Conservation (phyloP, 2,797 vertebrate species). For the Crypturellus tataupa region DNA sequence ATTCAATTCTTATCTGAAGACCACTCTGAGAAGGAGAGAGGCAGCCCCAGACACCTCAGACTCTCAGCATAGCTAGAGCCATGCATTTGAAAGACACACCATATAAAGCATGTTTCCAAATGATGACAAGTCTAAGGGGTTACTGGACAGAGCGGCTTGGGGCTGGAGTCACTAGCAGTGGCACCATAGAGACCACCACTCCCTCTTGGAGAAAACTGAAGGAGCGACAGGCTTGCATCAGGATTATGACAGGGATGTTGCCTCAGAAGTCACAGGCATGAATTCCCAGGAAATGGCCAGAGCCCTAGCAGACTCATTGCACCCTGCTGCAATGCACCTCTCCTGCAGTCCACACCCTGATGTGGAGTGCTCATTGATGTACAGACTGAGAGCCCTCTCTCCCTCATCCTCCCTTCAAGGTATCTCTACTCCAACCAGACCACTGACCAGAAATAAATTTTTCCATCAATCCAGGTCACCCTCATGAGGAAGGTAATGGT, state of each 20-base stretch:
- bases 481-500: background rate
- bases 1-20: background rate
- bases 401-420: background rate
- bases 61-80: background rate
- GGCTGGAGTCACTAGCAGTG: background rate
- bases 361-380: background rate
- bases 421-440: background rate
- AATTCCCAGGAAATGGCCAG: background rate
- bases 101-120: background rate
- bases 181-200: background rate
- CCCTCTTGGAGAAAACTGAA: background rate
- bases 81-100: background rate
- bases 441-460: background rate
- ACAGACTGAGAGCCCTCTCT: background rate
- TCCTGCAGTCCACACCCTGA: background rate
- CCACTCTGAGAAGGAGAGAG: background rate
- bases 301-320: background rate
- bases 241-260: background rate
- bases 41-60: background rate
- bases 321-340: accelerated
- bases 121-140: background rate
- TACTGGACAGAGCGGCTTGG: background rate
- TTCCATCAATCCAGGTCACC: background rate
- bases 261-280: accelerated
- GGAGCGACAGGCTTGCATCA: background rate